Conservation (phyloP, 1,140 invertebrate genomes). For the Teleogryllus occipitalis region DNA sequence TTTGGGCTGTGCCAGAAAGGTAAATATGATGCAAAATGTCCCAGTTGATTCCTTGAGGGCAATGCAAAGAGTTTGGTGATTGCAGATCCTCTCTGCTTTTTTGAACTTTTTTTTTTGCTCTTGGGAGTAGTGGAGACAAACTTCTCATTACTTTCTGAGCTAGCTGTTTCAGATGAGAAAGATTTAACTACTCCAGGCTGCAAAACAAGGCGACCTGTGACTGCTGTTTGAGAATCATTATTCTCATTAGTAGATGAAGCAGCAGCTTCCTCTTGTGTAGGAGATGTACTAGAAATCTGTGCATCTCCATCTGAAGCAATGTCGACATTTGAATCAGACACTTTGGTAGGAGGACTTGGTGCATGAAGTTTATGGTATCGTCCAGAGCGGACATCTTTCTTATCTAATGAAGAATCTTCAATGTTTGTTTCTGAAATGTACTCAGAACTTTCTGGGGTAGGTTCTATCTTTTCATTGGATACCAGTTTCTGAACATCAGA, state of each 20-base stretch:
- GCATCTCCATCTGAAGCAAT: not conserved
- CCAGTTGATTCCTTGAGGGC: constrained; percentile 9
- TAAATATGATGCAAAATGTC: constrained; percentile 18
- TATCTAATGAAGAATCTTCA: not conserved
- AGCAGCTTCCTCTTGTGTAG: not conserved
- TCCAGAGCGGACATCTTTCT: constrained; percentile 32
- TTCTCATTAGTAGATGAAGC: not conserved
- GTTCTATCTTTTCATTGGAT: not conserved
- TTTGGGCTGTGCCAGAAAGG: constrained; percentile 18
- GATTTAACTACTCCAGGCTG: constrained; percentile 20
- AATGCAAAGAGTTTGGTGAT: constrained; percentile 14
- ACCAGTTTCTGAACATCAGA: too few relatives aligned
- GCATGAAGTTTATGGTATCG: constrained; percentile 39
- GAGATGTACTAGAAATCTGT: not conserved
- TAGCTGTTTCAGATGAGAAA: constrained; percentile 1
- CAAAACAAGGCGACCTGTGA: constrained; percentile 22
- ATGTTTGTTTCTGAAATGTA: not conserved
- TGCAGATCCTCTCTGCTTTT: constrained; percentile 6
- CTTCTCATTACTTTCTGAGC: not conserved
- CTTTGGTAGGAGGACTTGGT: constrained; percentile 30
- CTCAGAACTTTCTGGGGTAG: not conserved
- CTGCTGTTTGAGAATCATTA: constrained; percentile 6
- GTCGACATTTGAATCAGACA: not conserved
- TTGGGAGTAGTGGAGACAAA: constrained; percentile 14
- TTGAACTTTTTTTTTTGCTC: constrained; percentile 13